phyloP scores from a whole-genome alignment of 2,888 invertebrate species.

The Eurytoma adleriae region DNA sequence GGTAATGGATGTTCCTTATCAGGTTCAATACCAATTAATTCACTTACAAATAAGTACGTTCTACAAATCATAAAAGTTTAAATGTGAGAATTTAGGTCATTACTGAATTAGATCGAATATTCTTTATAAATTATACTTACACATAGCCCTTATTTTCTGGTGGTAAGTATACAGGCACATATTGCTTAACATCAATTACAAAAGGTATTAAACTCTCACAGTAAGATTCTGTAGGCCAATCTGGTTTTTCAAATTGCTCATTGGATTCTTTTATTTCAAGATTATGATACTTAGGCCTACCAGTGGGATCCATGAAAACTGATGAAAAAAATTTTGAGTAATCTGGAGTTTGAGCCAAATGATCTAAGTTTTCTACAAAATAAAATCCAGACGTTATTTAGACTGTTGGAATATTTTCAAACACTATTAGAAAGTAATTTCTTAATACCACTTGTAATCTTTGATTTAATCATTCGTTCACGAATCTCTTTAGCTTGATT shows the following conservation, averaged over 20 bases:
- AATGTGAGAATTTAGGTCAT: no score
- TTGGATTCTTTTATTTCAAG: slow-evolving; percentile 62
- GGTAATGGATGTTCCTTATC: slow-evolving; percentile 83
- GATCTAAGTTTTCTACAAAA: slow-evolving; percentile 55
- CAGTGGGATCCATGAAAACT: slow-evolving; percentile 65
- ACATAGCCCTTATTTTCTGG: slow-evolving; percentile 88
- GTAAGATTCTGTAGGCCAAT: slow-evolving; percentile 64
- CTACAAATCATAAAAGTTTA: slow-evolving; percentile 53
- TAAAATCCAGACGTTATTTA: neutral
- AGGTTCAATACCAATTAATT: slow-evolving; percentile 80
- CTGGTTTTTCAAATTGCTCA: slow-evolving; percentile 61
- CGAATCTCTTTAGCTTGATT: slow-evolving; percentile 77
- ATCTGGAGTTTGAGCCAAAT: slow-evolving; percentile 44
- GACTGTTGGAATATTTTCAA: neutral
- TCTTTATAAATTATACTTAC: slow-evolving; percentile 76
- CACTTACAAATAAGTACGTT: slow-evolving; percentile 69
- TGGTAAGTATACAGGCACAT: slow-evolving; percentile 84
- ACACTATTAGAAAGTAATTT: neutral
- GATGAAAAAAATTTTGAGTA: slow-evolving; percentile 52
- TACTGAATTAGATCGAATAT: neutral
- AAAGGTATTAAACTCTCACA: slow-evolving; percentile 62
- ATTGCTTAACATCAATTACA: slow-evolving; percentile 61
- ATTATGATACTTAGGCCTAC: slow-evolving; percentile 64
- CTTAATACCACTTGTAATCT: slow-evolving; percentile 60
- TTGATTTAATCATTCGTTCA: slow-evolving; percentile 73